Base-by-base conservation (phyloP, 2,888 invertebrate genomes). In the Metacarcinus magister region DNA sequence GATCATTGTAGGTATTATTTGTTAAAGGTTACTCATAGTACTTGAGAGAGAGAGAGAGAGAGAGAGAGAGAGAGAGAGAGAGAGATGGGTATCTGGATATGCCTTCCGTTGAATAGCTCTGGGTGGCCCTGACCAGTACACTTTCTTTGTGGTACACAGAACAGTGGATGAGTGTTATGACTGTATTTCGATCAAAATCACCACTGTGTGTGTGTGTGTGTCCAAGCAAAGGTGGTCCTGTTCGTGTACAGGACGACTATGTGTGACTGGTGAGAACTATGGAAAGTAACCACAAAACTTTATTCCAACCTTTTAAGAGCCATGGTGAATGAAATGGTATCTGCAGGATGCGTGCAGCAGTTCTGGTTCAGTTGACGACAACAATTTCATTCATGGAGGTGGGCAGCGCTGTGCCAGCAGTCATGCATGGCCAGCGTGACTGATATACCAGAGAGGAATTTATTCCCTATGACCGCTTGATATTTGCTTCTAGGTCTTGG, bases 1-100 rank as follows among this genome's bases (percentile, higher is more conserved):
- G 13, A 19, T 13, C 82, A 8, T 82, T 82, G 54, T 54, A 8
- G 32, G 82, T 16, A 13, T 32, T 82, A 82, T 13, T 28, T 28
- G 32, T 32, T 28, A 82, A 82, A n/a, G n/a, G 10, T 2, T 32
- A 1, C 13, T 7, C 13, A 5, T 13, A 82, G 32, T 82, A 32
- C 32, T 82, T 32, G 82, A 32, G 82, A 82, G 82, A 82, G 82
- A 75, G 75, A 75, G 75, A 75, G 75, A 75, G 75, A 75, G 75
- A 75, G 75, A 75, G 75, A 75, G 75, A n/a, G 75, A n/a, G 32
- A 32, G 82, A 13, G 32, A 13, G 82, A 13, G 82, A 13, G 82
- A 13, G 82, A 32, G 28, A 32, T 13, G 13, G 13, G 82, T 82
- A 5, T 19, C 8, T 82, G 82, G 10, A 7, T 32, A 82, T 32